phyloP scores from a whole-genome alignment of 2,888 invertebrate species.

The Cheilosia urbana region DNA sequence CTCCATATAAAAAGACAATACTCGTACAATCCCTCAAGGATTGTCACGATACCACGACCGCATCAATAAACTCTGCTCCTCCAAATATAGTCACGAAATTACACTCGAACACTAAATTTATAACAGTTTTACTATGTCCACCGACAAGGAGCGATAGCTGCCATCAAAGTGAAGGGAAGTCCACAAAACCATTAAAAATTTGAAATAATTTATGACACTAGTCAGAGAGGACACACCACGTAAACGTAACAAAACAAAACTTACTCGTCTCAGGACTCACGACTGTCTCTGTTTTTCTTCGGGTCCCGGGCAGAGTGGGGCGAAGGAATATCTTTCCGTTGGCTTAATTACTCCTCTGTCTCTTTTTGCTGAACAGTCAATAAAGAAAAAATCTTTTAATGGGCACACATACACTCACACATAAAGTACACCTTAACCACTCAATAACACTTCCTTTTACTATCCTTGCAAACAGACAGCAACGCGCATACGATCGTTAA shows the following conservation, averaged over 20 bases:
- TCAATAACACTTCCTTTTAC: slow-evolving; percentile 69
- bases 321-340: slow-evolving; percentile 32
- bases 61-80: slow-evolving; percentile 9
- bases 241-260: background rate
- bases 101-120: slow-evolving; percentile 35
- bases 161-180: background rate
- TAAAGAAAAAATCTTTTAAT: slow-evolving; percentile 27
- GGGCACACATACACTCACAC: background rate
- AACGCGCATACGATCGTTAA: slow-evolving; percentile 56
- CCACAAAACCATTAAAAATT: slow-evolving; percentile 47
- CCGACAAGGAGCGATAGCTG: slow-evolving; percentile 2
- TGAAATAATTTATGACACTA: slow-evolving; percentile 65
- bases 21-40: slow-evolving; percentile 36
- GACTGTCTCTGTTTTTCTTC: no score
- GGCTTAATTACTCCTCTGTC: slow-evolving; percentile 59
- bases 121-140: slow-evolving; percentile 45
- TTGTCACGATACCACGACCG: slow-evolving; percentile 45
- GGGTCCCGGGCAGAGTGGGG: background rate
- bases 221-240: slow-evolving; percentile 8
- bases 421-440: slow-evolving; percentile 67
- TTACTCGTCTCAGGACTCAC: no score
- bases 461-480: slow-evolving; percentile 63
- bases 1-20: slow-evolving; percentile 8
- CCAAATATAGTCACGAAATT: slow-evolving; percentile 33
- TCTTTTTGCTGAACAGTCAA: slow-evolving; percentile 64